A percentile compares a stretch with the other conserved stretches of the same genome.
Conservation (phyloP, 1,140 invertebrate species). For the Schlechtendalia chinensis region DNA sequence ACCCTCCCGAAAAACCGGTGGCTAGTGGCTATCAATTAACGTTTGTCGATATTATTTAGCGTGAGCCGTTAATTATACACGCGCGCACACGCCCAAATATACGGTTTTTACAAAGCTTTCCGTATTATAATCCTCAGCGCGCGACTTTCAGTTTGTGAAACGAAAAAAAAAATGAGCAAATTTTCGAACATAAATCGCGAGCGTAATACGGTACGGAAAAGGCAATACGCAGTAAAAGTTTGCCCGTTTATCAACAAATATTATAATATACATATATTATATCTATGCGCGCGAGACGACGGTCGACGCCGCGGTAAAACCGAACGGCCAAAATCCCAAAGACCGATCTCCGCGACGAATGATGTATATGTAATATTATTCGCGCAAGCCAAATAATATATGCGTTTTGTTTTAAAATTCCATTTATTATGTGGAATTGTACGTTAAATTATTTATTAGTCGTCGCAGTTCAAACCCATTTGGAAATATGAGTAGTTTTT, state of each 20-base stretch:
- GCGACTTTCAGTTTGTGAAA: background rate
- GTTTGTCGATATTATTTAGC: slow-evolving; percentile 20
- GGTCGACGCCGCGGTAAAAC: background rate
- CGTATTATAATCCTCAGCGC: background rate
- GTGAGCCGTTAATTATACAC: background rate
- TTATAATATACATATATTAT: background rate
- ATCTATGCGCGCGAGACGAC: background rate
- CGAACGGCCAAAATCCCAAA: background rate
- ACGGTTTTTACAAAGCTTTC: too few relatives aligned
- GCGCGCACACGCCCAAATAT: too few relatives aligned
- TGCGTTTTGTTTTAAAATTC: slow-evolving; percentile 8
- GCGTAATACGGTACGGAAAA: too few relatives aligned
- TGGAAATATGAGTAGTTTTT: too few relatives aligned
- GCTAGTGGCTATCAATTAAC: slow-evolving; percentile 14
- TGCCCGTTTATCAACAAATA: background rate
- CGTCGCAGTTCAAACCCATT: too few relatives aligned
- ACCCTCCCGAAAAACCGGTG: background rate
- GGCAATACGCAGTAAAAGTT: background rate
- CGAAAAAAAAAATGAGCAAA: background rate
- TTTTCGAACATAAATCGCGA: slow-evolving; percentile 6
- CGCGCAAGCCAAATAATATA: background rate
- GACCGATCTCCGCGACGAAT: too few relatives aligned
- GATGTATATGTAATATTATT: background rate
- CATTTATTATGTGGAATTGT: background rate
- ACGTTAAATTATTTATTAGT: background rate